Conservation (phyloP, 2,113 vertebrate species). For the Protobothrops flavoviridis region DNA sequence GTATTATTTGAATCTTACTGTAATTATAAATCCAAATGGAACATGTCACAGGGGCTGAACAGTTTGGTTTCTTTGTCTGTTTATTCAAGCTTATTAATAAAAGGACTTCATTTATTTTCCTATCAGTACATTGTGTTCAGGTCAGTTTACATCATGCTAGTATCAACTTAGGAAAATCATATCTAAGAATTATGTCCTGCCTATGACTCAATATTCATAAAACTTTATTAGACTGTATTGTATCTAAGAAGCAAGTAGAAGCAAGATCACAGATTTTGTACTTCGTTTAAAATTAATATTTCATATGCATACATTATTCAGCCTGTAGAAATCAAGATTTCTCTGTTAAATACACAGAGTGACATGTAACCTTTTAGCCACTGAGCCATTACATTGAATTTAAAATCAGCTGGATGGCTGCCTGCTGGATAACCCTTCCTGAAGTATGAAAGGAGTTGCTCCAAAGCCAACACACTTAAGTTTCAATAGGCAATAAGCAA, state of each 20-base stretch:
- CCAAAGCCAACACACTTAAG: constrained; percentile 56
- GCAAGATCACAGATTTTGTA: neutral
- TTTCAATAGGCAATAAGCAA: constrained; percentile 64
- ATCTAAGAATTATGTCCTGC: neutral
- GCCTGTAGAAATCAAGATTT: neutral
- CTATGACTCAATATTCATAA: neutral
- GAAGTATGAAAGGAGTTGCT: constrained; percentile 44
- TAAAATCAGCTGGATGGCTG: neutral
- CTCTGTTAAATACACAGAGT: neutral
- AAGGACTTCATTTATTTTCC: neutral
- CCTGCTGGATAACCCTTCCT: neutral
- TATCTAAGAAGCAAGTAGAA: neutral
- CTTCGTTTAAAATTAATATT: neutral
- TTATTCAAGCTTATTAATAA: neutral
- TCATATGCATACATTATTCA: neutral
- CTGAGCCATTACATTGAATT: neutral
- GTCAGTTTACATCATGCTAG: neutral
- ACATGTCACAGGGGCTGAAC: neutral
- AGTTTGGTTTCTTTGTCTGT: neutral
- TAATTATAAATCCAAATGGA: neutral
- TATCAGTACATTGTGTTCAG: neutral
- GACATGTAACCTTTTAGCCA: neutral
- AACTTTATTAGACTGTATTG: neutral
- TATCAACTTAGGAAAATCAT: neutral
- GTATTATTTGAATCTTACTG: neutral